These are phyloP conservation scores for Zosterops pallidus DNA, from an alignment of 2,113 vertebrate genomes.

Conservation along the genomic window DNA sequence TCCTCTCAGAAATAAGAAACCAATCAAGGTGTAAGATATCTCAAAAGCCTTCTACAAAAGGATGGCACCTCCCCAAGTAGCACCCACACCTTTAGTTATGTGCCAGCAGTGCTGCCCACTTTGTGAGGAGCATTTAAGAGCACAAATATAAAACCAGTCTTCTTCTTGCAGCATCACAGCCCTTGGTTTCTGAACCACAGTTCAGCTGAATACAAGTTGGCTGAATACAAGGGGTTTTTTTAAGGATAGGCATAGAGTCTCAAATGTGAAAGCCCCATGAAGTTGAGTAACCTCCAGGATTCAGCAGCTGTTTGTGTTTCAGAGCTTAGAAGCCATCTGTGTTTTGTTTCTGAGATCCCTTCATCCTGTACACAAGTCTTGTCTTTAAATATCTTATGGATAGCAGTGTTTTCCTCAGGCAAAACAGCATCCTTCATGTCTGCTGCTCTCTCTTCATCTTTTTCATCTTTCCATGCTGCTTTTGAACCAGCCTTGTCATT, in stretches of 20 bases:
- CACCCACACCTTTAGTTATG: neutral
- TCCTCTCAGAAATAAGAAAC: neutral
- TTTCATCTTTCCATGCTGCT: neutral
- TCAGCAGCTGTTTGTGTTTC: slow-evolving; percentile 66
- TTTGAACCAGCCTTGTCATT: neutral
- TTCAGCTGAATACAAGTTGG: neutral
- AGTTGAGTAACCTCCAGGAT: slow-evolving; percentile 61
- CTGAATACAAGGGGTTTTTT: neutral
- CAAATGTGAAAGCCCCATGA: neutral
- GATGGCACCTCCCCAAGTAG: rapidly evolving
- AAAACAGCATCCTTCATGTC: slow-evolving; percentile 47
- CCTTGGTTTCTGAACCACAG: neutral
- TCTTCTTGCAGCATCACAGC: neutral
- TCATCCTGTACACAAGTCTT: slow-evolving; percentile 64
- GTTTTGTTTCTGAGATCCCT: slow-evolving; percentile 65
- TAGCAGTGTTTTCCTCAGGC: slow-evolving; percentile 48
- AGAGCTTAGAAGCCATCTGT: slow-evolving; percentile 62
- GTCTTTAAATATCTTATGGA: slow-evolving; percentile 57
- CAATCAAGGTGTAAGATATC: neutral
- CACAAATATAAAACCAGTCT: neutral
- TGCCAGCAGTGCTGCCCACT: neutral
- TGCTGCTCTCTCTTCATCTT: slow-evolving; percentile 19
- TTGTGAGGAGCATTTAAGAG: neutral
- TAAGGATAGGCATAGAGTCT: neutral
- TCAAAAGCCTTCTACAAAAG: neutral